Base-by-base conservation (phyloP, 1,140 invertebrate species). In the Oryzaephilus surinamensis region DNA sequence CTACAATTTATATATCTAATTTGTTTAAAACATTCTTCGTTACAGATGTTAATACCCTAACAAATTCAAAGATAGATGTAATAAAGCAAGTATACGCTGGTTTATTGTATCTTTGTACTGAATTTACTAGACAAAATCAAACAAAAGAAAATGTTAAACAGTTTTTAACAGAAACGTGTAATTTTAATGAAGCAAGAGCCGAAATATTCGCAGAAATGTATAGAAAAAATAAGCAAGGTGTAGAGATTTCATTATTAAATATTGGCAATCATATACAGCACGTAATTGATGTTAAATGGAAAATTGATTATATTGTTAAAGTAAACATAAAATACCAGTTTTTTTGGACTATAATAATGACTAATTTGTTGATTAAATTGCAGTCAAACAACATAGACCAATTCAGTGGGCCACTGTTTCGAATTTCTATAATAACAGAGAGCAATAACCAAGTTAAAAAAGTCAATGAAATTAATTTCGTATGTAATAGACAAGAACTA, bases 251-350 rank as follows among this genome's bases (percentile, higher is more conserved):
- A 4, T 55, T 74, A 15, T 60, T 66, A 46, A 57, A 61, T 41
- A 64, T 68, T 40, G 70, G 71, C 11, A 58, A 52, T 42, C 54
- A 62, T 50, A 46, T 73, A 39, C 71, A 74, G 4, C 74, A 76
- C 47, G 67, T 81, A 28, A 64, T 72, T n/a, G 75, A 81, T 50
- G 62, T 76, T 2, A 68, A 71, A 44, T 81, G 77, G 77, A 72
- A 71, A 58, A 57, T 79, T 27, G 74, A 78, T 57, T 72, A 67
- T 48, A 60, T 63, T 15, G 45, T 69, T 7, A 72, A 72, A 53
- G 71, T 73, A 60, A 45, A 41, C 32, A n/a, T n/a, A n/a, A n/a
- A n/a, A n/a, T n/a, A 15, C 16, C 32, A 45, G 28, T 36, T 43
- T 17, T 43, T 30, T 36, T 18, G 29, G 38, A 15, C 20, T 50